Conservation (phyloP, 2,797 vertebrate species). For the Crax fasciolata region DNA sequence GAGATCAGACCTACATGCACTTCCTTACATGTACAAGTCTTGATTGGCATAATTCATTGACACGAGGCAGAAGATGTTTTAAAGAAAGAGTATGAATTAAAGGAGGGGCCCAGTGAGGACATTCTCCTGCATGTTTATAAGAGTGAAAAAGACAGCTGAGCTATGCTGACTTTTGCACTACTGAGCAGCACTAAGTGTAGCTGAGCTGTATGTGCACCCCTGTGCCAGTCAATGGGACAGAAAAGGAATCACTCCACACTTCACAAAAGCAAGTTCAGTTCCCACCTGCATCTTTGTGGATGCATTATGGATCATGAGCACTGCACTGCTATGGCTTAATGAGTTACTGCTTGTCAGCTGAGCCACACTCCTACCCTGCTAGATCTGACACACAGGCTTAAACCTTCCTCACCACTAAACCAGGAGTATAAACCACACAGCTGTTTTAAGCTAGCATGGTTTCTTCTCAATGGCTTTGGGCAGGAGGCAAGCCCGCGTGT, state of each 20-base stretch:
- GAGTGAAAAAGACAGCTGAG: background rate
- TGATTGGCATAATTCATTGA: background rate
- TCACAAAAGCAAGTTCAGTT: background rate
- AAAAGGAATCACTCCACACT: background rate
- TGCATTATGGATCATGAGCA: background rate
- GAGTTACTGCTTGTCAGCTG: background rate
- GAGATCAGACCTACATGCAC: background rate
- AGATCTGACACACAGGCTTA: background rate
- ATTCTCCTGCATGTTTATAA: background rate
- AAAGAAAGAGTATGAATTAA: conserved; percentile 17
- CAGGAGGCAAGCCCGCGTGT: rapidly evolving
- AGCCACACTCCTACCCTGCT: background rate
- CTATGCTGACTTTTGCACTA: background rate
- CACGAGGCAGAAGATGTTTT: background rate
- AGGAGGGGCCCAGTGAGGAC: background rate
- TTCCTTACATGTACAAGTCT: background rate
- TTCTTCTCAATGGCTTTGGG: background rate
- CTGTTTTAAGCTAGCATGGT: background rate
- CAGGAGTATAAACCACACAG: background rate
- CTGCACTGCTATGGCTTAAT: background rate
- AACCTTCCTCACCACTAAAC: background rate
- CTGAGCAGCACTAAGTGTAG: background rate
- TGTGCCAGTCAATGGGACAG: background rate
- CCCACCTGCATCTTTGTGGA: background rate
- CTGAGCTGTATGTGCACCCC: rapidly evolving